These are phyloP conservation scores for Mobula birostris DNA, from an alignment of 2,113 vertebrate genomes.

Conservation along the genomic window DNA sequence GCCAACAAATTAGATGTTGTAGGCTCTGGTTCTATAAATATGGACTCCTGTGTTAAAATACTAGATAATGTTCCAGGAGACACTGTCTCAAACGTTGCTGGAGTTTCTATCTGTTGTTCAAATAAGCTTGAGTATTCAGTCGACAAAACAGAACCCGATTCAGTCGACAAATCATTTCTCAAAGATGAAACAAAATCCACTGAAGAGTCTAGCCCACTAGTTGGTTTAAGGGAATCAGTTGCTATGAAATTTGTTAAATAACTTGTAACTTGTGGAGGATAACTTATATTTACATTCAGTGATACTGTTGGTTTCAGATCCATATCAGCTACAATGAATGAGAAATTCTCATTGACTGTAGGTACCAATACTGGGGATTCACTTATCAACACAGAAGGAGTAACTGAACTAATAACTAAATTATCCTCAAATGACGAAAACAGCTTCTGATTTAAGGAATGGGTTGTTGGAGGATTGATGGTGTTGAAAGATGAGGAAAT, in stretches of 20 bases:
- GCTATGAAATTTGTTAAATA: not conserved
- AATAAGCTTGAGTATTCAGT: not conserved
- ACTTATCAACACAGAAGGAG: not conserved
- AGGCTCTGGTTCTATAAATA: not conserved
- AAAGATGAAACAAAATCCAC: slow-evolving; percentile 9
- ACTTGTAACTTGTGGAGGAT: not conserved
- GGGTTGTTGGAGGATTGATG: not conserved
- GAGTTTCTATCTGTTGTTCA: not conserved
- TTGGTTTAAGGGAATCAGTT: not conserved
- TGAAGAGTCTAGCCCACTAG: not conserved
- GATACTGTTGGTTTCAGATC: not conserved
- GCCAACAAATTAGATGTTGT: not conserved
- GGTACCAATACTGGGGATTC: not conserved
- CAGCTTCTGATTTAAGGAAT: not conserved
- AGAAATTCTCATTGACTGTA: not conserved
- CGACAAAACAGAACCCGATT: not conserved
- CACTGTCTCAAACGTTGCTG: not conserved
- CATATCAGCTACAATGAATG: not conserved
- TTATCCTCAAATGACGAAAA: not conserved
- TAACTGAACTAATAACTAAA: not conserved
- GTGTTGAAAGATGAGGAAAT: slow-evolving; percentile 40
- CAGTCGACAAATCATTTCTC: not conserved
- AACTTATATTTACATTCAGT: not conserved
- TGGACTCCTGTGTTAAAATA: not conserved
- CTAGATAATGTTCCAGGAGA: too few relatives aligned